phyloP scores from a whole-genome alignment of 2,888 invertebrate species.

The Pyrrhosoma nymphula region DNA sequence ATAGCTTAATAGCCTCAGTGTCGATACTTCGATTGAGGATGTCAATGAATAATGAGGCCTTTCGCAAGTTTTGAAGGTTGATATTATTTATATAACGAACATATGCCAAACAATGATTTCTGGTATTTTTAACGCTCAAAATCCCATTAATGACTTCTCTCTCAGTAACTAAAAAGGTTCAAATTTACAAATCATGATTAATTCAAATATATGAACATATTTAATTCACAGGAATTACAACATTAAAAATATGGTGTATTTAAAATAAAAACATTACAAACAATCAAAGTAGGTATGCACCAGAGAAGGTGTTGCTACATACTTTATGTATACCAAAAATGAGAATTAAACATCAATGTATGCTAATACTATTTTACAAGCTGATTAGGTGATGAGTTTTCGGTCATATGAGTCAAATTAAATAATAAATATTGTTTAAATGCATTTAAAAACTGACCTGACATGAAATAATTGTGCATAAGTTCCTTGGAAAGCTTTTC shows the following conservation, averaged over 20 bases:
- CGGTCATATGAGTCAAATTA: not conserved
- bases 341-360: not conserved
- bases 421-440: not conserved
- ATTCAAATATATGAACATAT: not conserved
- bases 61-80: slow-evolving; percentile 95
- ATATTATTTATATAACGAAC: slow-evolving; percentile 98
- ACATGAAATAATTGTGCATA: slow-evolving; percentile 99
- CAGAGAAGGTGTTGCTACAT: too few species aligned
- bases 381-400: not conserved
- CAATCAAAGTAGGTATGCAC: too few species aligned
- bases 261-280: not conserved
- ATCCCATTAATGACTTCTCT: slow-evolving; percentile 98
- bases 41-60: slow-evolving; percentile 97
- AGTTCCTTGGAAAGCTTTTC: slow-evolving; percentile 94
- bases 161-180: slow-evolving; percentile 89
- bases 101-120: slow-evolving; percentile 97
- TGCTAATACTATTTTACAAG: not conserved
- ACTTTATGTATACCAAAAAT: too few species aligned
- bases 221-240: slow-evolving; percentile 38
- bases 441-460: slow-evolving; percentile 83
- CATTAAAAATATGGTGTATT: too few species aligned
- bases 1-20: slow-evolving; percentile 92
- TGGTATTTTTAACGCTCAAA: slow-evolving; percentile 94
- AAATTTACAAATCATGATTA: slow-evolving; percentile 70
- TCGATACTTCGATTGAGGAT: slow-evolving; percentile 95